phyloP scores from a whole-genome alignment of 2,113 vertebrate genomes.

The Tauraco erythrolophus region DNA sequence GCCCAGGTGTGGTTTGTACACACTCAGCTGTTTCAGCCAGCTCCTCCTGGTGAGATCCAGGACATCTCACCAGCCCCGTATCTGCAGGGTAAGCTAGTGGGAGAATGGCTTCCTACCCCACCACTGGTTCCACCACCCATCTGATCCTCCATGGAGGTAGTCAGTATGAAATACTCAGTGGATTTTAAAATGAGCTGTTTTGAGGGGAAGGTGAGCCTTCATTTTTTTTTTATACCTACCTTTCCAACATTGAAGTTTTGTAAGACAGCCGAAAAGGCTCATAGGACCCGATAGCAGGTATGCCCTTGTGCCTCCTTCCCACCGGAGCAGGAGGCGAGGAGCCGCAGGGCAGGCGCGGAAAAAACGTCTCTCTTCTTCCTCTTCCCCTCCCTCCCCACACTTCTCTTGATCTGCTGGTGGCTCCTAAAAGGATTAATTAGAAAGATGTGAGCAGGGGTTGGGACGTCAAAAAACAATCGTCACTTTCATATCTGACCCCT shows the following conservation, averaged over 20 bases:
- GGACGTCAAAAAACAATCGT: constrained; percentile 83
- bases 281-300: neutral
- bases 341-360: neutral
- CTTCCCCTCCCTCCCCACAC: constrained; percentile 42
- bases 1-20: neutral
- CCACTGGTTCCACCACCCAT: neutral
- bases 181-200: neutral
- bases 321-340: neutral
- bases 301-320: neutral
- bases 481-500: constrained; percentile 86
- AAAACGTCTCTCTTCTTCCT: neutral
- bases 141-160: accelerated
- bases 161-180: neutral
- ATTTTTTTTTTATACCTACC: neutral
- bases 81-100: neutral
- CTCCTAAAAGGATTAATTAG: constrained; percentile 87
- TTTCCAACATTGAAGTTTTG: neutral
- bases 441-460: constrained; percentile 83
- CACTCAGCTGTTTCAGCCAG: neutral
- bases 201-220: neutral
- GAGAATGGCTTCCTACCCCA: neutral
- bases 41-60: too few relatives aligned
- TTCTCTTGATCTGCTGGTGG: constrained; percentile 69
- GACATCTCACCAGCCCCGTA: neutral
- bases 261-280: neutral